Evolutionary conservation across 2,888 invertebrate genomes (phyloP), one percentile per base, ranked within the genome.

Genomic region (Lumbricus terrestris): DNA sequence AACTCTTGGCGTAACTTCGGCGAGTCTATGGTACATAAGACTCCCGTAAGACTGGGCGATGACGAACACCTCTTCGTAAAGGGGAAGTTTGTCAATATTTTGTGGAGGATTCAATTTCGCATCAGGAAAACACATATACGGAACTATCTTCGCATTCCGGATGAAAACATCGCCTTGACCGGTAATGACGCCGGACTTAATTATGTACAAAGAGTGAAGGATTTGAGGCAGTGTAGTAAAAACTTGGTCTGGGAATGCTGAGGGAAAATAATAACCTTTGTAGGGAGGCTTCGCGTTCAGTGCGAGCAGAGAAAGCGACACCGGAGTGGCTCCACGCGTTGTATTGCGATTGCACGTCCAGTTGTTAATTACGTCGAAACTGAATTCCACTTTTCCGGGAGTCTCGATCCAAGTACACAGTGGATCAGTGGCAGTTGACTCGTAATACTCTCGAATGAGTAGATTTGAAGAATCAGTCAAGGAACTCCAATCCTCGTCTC

Each of bases 361-460:
- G 88, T 91, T 90, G 88, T 91, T 91, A 35, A 92, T 91, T 34
- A 91, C 92, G 88, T 92, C 91, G 90, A 90, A 92, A n/a, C 90
- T 90, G 34, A 91, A 91, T 42, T 90, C 90, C 15, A 91, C 91
- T 89, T 90, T 89, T 29, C 91, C 92, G 20, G 90, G 89, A 29
- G 91, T 91, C n/a, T 69, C 37, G 33, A 92, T 90, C 91, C 91
- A 91, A 23, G n/a, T 29, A 85, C 92, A 92, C 88, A 92, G 89
- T 8, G 89, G 54, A 33, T 90, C 89, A 35, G 90, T 88, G 29
- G 88, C 92, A 15, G 90, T 90, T 91, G 91, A 92, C n/a, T 42
- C 88, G 88, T 90, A 91, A 82, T 91, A 92, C 29, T 88, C 85
- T 82, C 91, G 90, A 34, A 92, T 88, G n/a, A 90, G 88, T n/a